A percentile compares a stretch with the other conserved stretches of the same genome.
phyloP scores from a whole-genome alignment of 2,888 invertebrate genomes.

The Margaritifera margaritifera region DNA sequence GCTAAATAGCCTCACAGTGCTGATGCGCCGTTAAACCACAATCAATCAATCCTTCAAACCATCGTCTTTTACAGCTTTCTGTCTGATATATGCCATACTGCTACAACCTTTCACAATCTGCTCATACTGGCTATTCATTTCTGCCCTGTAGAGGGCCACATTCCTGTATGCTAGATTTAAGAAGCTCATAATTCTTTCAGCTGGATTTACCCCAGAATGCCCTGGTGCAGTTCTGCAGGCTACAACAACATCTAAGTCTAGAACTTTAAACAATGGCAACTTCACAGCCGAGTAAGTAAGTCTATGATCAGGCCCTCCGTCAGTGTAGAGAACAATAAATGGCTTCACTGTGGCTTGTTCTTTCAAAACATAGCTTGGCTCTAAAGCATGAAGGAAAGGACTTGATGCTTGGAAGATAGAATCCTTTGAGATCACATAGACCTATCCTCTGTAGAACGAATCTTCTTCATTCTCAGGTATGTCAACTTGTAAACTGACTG shows the following conservation, averaged over 20 bases:
- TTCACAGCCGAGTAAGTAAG: slow-evolving; percentile 20
- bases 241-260: slow-evolving; percentile 17
- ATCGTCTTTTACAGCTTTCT: slow-evolving; percentile 22
- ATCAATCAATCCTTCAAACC: too few species aligned
- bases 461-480: slow-evolving; percentile 22
- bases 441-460: slow-evolving; percentile 34
- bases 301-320: slow-evolving; percentile 26
- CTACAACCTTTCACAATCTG: slow-evolving; percentile 15
- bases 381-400: slow-evolving; percentile 14
- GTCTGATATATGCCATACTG: slow-evolving; percentile 30
- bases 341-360: not conserved
- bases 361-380: slow-evolving; percentile 6
- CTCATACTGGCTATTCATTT: slow-evolving; percentile 19
- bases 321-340: slow-evolving; percentile 10
- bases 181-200: slow-evolving; percentile 34
- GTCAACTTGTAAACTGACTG: slow-evolving; percentile 28
- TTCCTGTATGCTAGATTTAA: slow-evolving; percentile 37
- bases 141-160: slow-evolving; percentile 19
- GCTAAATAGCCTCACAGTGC: too few species aligned
- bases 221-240: slow-evolving; percentile 36
- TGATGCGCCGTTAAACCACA: too few species aligned
- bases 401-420: slow-evolving; percentile 24
- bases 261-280: slow-evolving; percentile 14
- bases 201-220: slow-evolving; percentile 32
- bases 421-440: slow-evolving; percentile 28